Conservation (phyloP, 2,113 vertebrate species). For the Pagrus major region DNA sequence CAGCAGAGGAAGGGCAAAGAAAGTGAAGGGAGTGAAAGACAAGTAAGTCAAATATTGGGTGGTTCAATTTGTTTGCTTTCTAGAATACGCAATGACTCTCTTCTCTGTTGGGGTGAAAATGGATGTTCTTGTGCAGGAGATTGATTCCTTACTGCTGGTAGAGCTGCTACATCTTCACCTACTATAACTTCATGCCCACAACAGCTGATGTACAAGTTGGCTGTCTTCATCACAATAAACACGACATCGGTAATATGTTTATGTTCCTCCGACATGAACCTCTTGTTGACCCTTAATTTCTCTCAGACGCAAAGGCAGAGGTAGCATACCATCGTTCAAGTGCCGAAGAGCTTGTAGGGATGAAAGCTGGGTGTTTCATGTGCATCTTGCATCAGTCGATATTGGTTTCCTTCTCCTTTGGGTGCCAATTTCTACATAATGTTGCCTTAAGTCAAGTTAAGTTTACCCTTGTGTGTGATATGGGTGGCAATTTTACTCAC, state of each 20-base stretch:
- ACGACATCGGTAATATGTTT: background rate
- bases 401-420: background rate
- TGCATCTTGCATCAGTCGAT: background rate
- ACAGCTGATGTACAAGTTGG: background rate
- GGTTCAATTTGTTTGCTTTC: background rate
- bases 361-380: background rate
- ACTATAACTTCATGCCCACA: background rate
- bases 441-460: too few species aligned
- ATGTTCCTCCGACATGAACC: background rate
- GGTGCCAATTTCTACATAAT: too few species aligned
- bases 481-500: background rate
- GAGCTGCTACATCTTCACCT: background rate
- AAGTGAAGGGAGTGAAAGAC: conserved; percentile 50
- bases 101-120: background rate
- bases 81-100: background rate
- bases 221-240: background rate
- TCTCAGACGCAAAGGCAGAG: background rate
- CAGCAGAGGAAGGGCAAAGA: conserved; percentile 85
- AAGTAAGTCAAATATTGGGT: conserved; percentile 75
- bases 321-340: background rate
- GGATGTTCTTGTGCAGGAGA: background rate
- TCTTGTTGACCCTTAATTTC: background rate
- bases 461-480: too few species aligned
- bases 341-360: background rate
- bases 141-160: background rate